Base-by-base conservation (phyloP, 2,113 vertebrate genomes). In the cattle (Bos taurus) region DNA sequence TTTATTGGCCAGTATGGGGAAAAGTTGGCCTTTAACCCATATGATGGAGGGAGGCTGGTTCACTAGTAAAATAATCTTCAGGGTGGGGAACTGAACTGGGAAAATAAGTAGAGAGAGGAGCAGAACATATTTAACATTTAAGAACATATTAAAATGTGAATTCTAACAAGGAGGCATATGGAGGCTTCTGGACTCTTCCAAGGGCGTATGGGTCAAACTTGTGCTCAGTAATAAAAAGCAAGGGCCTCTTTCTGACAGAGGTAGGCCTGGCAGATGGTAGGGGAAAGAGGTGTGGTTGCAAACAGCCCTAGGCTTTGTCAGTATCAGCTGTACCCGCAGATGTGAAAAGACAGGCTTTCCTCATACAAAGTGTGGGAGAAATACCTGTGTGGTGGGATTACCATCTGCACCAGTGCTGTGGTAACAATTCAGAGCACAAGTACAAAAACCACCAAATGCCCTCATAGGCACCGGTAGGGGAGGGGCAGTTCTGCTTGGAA, bases 221-320 rank as follows among this genome's bases (percentile, higher is more conserved):
- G 25, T 7, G 33, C 59, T 85, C 33, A 46, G 64, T 74, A 92
- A 57, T 89, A 62, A 59, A 90, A 97, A 94, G 11, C 48, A 19
- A 95, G 59, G 25, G 43, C 86, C 10, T 54, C 82, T 94, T 78
- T 93, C 91, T 96, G 74, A 57, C 82, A 59, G 77, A 92, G 6
- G 71, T 43, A 96, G 71, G n/a, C 46, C 23, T 43, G 28, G 86
- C 71, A 94, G 81, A 77, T 91, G 90, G 60, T 40, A 74, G 46
- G 25, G 50, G 57, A 92, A 56, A 95, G 56, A 81, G 48, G 48
- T 23, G 23, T 50, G 83, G 74, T 26, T 81, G 43, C 56, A 71
- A 97, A 97, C 7, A 93, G 78, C 57, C n/a, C 36, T 17, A 40
- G 88, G 83, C 48, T 96, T 91, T 95, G 91, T 97, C 93, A 97